Conservation (phyloP, 2,113 vertebrate species). For the Colaptes auratus region DNA sequence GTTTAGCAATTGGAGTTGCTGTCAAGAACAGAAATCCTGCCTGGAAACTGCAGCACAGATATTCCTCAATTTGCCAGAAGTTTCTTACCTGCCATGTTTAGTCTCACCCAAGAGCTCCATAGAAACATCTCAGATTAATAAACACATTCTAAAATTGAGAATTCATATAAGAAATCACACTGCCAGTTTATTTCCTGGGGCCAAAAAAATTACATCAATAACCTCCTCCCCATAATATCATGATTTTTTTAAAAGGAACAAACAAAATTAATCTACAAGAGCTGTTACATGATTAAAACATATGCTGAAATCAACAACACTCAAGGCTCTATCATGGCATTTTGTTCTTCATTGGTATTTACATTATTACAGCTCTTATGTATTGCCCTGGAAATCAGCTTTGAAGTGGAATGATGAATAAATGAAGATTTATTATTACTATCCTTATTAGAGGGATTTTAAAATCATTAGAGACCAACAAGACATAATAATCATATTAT, state of each 20-base stretch:
- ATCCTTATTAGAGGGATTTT: conserved; percentile 60
- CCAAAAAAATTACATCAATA: background rate
- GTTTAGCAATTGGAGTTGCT: background rate
- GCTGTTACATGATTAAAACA: conserved; percentile 12
- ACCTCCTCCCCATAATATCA: background rate
- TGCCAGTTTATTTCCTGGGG: background rate
- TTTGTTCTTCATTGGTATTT: conserved; percentile 39
- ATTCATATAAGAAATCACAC: background rate
- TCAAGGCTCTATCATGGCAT: background rate
- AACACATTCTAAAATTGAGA: background rate
- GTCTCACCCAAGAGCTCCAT: background rate
- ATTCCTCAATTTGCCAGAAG: background rate
- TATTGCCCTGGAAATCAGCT: conserved; percentile 53
- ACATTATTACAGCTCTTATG: conserved; percentile 18
- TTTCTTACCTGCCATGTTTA: background rate
- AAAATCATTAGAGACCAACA: conserved; percentile 64
- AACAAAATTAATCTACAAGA: background rate
- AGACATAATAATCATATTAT: conserved; percentile 41
- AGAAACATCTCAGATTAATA: background rate
- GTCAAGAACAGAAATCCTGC: background rate
- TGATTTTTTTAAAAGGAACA: background rate
- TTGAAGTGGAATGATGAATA: conserved; percentile 57
- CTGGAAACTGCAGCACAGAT: background rate
- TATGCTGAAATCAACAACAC: background rate
- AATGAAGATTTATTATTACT: conserved; percentile 60